These are phyloP conservation scores for Corythoichthys haematopterus DNA, from an alignment of 2,113 vertebrate genomes.

Conservation along the genomic window DNA sequence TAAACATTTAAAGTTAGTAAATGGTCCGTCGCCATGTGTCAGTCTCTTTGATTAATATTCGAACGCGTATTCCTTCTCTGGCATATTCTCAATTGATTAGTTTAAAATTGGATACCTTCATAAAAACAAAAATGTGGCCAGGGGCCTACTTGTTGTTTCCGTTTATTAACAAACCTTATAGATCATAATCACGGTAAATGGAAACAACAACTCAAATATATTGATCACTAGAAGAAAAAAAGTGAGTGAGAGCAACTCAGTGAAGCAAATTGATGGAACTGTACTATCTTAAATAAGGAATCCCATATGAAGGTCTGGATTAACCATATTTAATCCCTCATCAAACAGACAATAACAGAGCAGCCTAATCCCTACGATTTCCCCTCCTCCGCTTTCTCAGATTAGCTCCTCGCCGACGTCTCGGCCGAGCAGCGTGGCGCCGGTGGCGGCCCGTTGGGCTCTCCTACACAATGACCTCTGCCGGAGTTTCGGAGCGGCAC, in stretches of 20 bases:
- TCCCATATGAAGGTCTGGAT: slow-evolving; percentile 78
- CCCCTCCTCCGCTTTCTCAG: slow-evolving; percentile 58
- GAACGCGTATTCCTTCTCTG: slow-evolving; percentile 43
- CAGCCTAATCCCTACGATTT: slow-evolving; percentile 61
- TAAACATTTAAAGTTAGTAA: slow-evolving; percentile 56
- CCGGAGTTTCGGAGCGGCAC: slow-evolving; percentile 42
- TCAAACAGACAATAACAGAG: slow-evolving; percentile 77
- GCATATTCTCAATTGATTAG: slow-evolving; percentile 1
- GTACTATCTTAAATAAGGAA: slow-evolving; percentile 75
- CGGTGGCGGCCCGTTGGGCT: slow-evolving; percentile 55
- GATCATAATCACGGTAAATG: slow-evolving; percentile 28
- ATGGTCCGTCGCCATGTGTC: slow-evolving; percentile 48
- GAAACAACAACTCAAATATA: slow-evolving; percentile 20
- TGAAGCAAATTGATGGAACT: slow-evolving; percentile 66
- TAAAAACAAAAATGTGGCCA: not conserved
- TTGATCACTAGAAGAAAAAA: slow-evolving; percentile 36
- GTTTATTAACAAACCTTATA: slow-evolving; percentile 8
- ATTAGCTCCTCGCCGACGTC: slow-evolving; percentile 62
- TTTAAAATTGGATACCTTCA: not conserved
- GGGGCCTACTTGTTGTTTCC: not conserved
- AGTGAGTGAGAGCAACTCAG: slow-evolving; percentile 34
- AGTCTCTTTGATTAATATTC: slow-evolving; percentile 38
- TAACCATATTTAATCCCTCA: slow-evolving; percentile 77
- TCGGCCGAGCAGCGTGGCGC: slow-evolving; percentile 48
- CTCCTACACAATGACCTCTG: slow-evolving; percentile 71